Evolutionary conservation across 1,140 invertebrate species (phyloP), one percentile per base, ranked within the genome.

Genomic region (Drosophila pectinifera): DNA sequence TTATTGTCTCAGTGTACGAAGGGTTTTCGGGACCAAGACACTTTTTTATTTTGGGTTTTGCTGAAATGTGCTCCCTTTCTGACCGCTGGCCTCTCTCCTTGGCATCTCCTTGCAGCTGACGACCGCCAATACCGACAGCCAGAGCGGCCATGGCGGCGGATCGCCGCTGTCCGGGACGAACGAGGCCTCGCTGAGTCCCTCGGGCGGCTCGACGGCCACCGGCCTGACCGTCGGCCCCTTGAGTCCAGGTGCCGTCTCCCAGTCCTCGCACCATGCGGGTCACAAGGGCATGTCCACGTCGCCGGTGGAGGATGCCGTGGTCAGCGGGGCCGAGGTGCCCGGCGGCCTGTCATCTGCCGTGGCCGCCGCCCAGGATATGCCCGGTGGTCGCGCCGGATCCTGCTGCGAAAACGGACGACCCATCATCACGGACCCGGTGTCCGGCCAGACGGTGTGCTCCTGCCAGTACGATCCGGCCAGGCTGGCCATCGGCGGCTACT

Each of bases 351-450:
- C 43, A 58, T 58, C 80, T 53, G 76, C 75, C 7, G 49, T 63
- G 13, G 38, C 31, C 1, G 48, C 28, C 7, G 49, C 67, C 26
- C 64, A 68, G 28, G 81, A 75, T 7, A 45, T 64, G 8, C 68
- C 85, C 41, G 51, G 54, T 42, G 51, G 48, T 39, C 92, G 93
- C 14, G 93, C 93, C 11, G 94, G 42, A 93, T 93, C 96, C 62
- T 98, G 97, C 93, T 98, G 98, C 94, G 97, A 98, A 90, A 97
- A 97, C 64, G 97, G 97, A n/a, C 94, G 98, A 54, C 97, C 97
- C 58, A 96, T 98, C 89, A 96, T 98, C 94, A 98, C 97, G 20
- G 98, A 99, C 92, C 98, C 97, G 1, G 96, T 98, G 28, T 98
- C 97, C 14, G 98, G 98, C 8, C 97, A 98, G 91, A 97, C 97